Evolutionary conservation across 2,113 vertebrate species (phyloP).

Genomic region (Laticauda laticaudata): DNA sequence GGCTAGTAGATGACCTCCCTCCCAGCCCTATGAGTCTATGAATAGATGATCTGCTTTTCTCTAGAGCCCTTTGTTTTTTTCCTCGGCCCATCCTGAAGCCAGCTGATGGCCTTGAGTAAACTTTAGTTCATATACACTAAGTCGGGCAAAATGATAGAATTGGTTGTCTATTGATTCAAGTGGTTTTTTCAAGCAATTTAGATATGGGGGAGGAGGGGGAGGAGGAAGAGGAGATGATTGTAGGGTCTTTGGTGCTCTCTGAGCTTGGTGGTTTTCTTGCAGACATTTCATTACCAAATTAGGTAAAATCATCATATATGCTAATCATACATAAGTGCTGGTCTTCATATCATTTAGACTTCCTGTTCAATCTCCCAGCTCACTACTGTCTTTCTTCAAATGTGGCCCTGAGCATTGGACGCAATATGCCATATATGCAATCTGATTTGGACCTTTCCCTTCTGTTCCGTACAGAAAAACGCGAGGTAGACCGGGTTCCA

Average conservation of each 20-base stretch:
- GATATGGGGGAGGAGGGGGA: background rate
- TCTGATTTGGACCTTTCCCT: background rate
- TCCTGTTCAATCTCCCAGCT: background rate
- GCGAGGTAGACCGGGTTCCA: no score
- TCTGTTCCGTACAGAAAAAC: no score
- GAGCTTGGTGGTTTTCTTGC: background rate
- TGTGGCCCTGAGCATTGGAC: background rate
- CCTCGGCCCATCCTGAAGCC: background rate
- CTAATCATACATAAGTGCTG: background rate
- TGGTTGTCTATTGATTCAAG: fast-evolving
- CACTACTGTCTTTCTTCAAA: background rate
- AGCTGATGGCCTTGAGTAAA: constrained; percentile 21
- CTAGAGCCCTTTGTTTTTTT: background rate
- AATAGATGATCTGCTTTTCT: background rate
- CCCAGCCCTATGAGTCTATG: no score
- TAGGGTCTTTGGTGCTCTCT: background rate
- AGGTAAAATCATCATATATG: background rate
- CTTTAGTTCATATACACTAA: background rate
- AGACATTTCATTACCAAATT: background rate
- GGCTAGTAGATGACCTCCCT: no score
- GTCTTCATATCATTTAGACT: background rate
- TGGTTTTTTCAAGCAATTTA: background rate
- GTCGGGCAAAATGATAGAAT: background rate
- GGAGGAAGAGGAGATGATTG: no score
- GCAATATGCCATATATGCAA: background rate